Evolutionary conservation across 2,797 vertebrate genomes (phyloP).

Genomic region (Rhinogobio ventralis): DNA sequence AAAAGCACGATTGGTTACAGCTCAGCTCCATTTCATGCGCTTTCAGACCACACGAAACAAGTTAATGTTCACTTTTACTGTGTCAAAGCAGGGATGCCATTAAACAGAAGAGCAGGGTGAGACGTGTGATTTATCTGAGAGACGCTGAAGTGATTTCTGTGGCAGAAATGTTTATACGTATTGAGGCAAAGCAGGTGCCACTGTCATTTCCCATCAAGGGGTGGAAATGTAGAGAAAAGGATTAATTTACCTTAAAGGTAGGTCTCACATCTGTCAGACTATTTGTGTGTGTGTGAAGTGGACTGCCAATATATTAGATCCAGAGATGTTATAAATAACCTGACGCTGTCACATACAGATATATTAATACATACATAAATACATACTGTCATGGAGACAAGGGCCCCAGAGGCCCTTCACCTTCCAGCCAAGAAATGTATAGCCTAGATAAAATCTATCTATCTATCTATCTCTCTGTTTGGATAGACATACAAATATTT

Average conservation of each 20-base stretch:
- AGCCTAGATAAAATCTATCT: not conserved
- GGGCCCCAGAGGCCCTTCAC: not conserved
- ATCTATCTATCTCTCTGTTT: no score
- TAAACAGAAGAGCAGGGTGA: slow-evolving; percentile 32
- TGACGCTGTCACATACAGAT: not conserved
- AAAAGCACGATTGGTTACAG: slow-evolving; percentile 52
- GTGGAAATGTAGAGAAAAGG: slow-evolving; percentile 33
- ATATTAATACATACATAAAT: not conserved
- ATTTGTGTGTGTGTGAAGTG: slow-evolving; percentile 2
- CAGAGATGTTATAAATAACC: slow-evolving; percentile 32
- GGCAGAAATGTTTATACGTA: slow-evolving; percentile 41
- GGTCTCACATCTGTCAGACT: slow-evolving; percentile 12
- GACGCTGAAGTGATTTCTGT: slow-evolving; percentile 31
- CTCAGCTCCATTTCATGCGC: slow-evolving; percentile 53
- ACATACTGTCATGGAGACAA: not conserved
- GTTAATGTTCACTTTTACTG: slow-evolving; percentile 42
- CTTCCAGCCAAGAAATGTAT: not conserved
- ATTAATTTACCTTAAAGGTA: slow-evolving; percentile 37
- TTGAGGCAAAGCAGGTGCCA: slow-evolving; percentile 48
- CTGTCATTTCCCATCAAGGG: slow-evolving; percentile 45
- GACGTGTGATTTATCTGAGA: slow-evolving; percentile 31
- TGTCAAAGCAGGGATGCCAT: slow-evolving; percentile 12
- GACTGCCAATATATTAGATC: slow-evolving; percentile 6
- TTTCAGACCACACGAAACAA: slow-evolving; percentile 46
- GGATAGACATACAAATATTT: no score